Evolutionary conservation across 2,888 invertebrate genomes (phyloP).

Genomic region (Dynastes tityus): DNA sequence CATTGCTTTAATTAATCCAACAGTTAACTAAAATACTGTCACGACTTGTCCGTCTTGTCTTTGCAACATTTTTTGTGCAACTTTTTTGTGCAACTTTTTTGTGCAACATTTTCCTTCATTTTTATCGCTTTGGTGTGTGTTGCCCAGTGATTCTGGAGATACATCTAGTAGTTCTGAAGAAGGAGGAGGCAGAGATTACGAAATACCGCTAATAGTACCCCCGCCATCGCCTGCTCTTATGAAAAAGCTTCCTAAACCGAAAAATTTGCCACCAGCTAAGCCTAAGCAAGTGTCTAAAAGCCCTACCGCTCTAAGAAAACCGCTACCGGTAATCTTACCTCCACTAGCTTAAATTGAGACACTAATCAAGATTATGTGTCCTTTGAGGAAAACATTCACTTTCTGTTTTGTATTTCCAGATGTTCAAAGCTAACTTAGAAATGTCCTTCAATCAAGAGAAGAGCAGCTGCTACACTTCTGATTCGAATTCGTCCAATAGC

Average conservation of each 20-base stretch:
- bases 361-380: neutral
- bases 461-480: constrained; percentile 57
- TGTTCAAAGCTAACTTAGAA: constrained; percentile 75
- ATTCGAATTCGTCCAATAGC: constrained; percentile 53
- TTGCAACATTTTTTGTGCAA: too few relatives aligned
- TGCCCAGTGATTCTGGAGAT: constrained; percentile 83
- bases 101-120: too few relatives aligned
- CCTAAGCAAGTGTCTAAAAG: constrained; percentile 55
- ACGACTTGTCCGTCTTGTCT: too few relatives aligned
- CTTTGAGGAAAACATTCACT: neutral
- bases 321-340: constrained; percentile 72
- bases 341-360: neutral
- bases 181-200: constrained; percentile 70
- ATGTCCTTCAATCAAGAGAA: constrained; percentile 64
- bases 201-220: constrained; percentile 74
- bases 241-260: constrained; percentile 66
- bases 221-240: constrained; percentile 81
- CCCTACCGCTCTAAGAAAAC: constrained; percentile 69
- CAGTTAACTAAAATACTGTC: too few relatives aligned
- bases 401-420: constrained; percentile 66
- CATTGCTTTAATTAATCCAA: too few relatives aligned
- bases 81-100: too few relatives aligned
- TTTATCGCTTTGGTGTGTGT: neutral
- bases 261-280: constrained; percentile 61
- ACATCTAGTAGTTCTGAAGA: constrained; percentile 82